Evolutionary conservation across 2,888 invertebrate species (phyloP), one percentile per base, ranked within the genome.

Genomic region (Pandemis cinnamomeana): DNA sequence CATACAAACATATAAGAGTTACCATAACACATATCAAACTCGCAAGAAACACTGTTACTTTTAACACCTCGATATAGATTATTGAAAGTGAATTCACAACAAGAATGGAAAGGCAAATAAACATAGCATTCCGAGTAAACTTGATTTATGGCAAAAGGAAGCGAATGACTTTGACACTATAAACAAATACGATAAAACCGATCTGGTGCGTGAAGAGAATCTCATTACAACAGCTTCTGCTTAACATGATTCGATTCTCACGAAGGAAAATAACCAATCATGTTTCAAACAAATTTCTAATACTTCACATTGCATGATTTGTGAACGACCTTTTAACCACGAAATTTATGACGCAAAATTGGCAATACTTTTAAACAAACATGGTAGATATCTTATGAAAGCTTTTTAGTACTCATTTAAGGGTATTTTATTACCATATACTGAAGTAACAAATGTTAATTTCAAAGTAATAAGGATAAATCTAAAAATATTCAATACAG

Each of bases 61-160:
- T 6, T 20, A 36, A 8, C 20, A 8, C 7, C 8, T 15, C 20
- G 55, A 4, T 36, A 44, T 55, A 41, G 11, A 64, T 15, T 42
- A 51, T 61, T 20, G 41, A 71, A 71, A 71, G 48, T 20, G 42
- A 61, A 60, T 46, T 46, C 46, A 63, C 64, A 58, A 36, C 53
- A 66, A 66, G 13, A 67, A 53, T 67, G 36, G 7, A 7, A 60
- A 72, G 27, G 20, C 41, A 60, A 71, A 72, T 68, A 72, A 62
- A 72, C 67, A 62, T 42, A 11, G 36, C 42, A 67, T 71, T 72
- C 67, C 36, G 13, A n/a, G 67, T 62, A 63, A 61, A 63, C 46
- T 55, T 62, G 55, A 67, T 67, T 62, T 67, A 72, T 46, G 36
- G 72, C 62, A 55, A 72, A 67, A 72, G 61, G 67, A 67, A 55